phyloP scores from a whole-genome alignment of 2,888 invertebrate species.

The Stenolophus ochropezus region DNA sequence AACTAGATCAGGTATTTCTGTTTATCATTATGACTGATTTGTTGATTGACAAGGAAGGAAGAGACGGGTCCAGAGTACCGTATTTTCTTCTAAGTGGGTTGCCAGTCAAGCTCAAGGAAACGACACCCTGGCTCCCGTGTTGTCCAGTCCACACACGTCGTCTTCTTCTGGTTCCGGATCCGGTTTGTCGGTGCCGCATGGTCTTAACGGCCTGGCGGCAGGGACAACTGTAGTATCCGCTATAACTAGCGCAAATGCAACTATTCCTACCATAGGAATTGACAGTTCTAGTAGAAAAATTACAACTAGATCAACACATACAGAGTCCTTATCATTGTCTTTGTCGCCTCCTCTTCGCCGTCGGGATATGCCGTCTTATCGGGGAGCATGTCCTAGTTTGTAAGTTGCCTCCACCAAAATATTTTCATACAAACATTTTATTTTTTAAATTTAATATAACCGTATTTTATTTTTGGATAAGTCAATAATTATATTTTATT shows the following conservation, averaged over 20 bases:
- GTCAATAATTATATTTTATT: too few relatives aligned
- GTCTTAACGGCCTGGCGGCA: constrained; percentile 17
- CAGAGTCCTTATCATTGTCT: constrained; percentile 67
- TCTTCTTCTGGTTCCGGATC: constrained; percentile 45
- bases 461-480: too few relatives aligned
- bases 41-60: constrained; percentile 64
- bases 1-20: constrained; percentile 46
- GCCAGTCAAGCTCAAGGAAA: constrained; percentile 63
- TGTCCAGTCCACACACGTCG: constrained; percentile 64
- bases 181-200: constrained; percentile 24
- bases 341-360: constrained; percentile 68
- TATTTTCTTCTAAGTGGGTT: constrained; percentile 49
- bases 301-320: constrained; percentile 38
- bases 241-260: constrained; percentile 11
- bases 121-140: constrained; percentile 72
- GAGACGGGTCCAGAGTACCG: constrained; percentile 54
- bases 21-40: constrained; percentile 71
- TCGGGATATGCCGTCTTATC: constrained; percentile 67
- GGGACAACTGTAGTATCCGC: constrained; percentile 14
- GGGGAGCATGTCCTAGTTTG: constrained; percentile 56
- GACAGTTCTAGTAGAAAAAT: constrained; percentile 33
- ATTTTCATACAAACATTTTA: background rate
- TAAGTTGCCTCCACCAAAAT: constrained; percentile 19
- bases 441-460: background rate
- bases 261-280: constrained; percentile 2